Evolutionary conservation across 2,888 invertebrate genomes (phyloP), one percentile per base, ranked within the genome.

Genomic region (Bedellia somnulentella): DNA sequence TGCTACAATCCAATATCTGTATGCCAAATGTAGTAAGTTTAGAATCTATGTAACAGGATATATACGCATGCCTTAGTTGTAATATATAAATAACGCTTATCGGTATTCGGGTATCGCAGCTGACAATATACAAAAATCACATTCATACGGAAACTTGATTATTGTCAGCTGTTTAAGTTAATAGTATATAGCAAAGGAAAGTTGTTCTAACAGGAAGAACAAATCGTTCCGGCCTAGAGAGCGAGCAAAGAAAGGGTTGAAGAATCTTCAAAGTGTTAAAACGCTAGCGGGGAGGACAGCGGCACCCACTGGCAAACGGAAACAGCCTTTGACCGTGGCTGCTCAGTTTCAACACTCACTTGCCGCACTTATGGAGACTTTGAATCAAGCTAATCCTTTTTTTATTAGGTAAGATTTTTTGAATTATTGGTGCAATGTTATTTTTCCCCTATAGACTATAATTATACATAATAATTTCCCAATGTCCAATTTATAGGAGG

Each of bases 341-440:
- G 93, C 93, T 9, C 96, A 97, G 71, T 97, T 97, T 64, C 90
- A 94, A 62, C 90, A 90, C 62, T 94, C 94, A 27, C 75, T 97
- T 31, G 89, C 90, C 38, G 87, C 90, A 17, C 77, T 97, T 24
- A 95, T 97, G 94, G 91, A 91, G 47, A 94, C 95, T 0, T 68
- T 97, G 28, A 93, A 93, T 58, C 90, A 93, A 43, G 80, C 80
- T 3, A 80, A 79, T 44, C 80, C 79, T 1, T 80, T 79, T 50
- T 79, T 79, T 37, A 80, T 80, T 41, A 70, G 77, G 77, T 75
- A 44, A 29, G 11, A 14, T 15, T 18, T 22, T 28, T 18, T 9
- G 18, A n/a, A n/a, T n/a, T n/a, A n/a, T n/a, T n/a, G n/a, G 6
- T 10, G 10, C 22, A 4, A 6, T 13, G 9, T 5, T 23, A 10